Evolutionary conservation across 1,140 invertebrate species (phyloP).

Genomic region (Bombus picipes): DNA sequence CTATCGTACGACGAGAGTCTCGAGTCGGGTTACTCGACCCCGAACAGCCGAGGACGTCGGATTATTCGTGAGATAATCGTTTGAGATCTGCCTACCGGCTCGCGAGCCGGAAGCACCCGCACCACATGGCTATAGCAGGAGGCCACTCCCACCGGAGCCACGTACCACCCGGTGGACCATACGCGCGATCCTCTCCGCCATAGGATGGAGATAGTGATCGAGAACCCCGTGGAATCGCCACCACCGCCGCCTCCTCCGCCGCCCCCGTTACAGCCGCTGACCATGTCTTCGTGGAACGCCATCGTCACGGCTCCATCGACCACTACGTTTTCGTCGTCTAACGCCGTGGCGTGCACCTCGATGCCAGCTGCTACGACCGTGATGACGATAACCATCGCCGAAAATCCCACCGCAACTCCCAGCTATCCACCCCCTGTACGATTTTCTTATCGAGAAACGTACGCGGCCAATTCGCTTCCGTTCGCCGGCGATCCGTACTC

Average conservation of each 20-base stretch:
- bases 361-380: slow-evolving; percentile 20
- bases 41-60: slow-evolving; percentile 93
- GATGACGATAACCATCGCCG: slow-evolving; percentile 55
- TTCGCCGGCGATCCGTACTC: not conserved
- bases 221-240: slow-evolving; percentile 70
- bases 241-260: slow-evolving; percentile 54
- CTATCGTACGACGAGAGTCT: slow-evolving; percentile 95
- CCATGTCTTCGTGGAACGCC: not conserved
- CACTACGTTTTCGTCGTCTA: not conserved
- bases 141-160: slow-evolving; percentile 70
- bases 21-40: slow-evolving; percentile 96
- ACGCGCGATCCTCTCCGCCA: slow-evolving; percentile 58
- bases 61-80: slow-evolving; percentile 97
- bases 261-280: slow-evolving; percentile 21
- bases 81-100: slow-evolving; percentile 85
- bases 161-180: slow-evolving; percentile 45
- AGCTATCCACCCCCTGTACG: slow-evolving; percentile 13
- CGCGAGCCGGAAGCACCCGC: slow-evolving; percentile 79
- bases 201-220: slow-evolving; percentile 81
- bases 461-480: not conserved
- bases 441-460: slow-evolving; percentile 28
- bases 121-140: slow-evolving; percentile 82
- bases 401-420: slow-evolving; percentile 53
- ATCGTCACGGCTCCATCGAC: not conserved
- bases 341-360: not conserved